Base-by-base conservation (phyloP, 2,113 vertebrate species). In the Panurus biarmicus region DNA sequence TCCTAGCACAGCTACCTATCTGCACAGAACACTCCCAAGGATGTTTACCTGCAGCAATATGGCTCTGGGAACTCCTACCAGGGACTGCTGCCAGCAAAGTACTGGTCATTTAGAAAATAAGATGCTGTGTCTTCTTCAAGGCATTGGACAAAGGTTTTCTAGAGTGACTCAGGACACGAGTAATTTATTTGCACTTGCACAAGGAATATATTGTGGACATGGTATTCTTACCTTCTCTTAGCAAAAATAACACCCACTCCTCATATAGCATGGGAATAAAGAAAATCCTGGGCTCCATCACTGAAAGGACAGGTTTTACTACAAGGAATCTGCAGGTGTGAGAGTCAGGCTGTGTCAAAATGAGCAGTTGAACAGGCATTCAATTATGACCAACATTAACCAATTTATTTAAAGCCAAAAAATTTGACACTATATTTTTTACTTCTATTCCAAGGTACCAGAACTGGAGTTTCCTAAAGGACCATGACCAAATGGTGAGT, bases 381-480 rank as follows among this genome's bases (percentile, higher is more conserved):
- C 45, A 72, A 7, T 71, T 74, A 69, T 1, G 1, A 83, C 18
- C 40, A 81, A 35, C n/a, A 64, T 14, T 28, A 61, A 36, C 15
- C 76, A 58, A 50, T 85, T 71, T 57, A 83, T 60, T 56, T 65
- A 48, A 84, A 87, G 50, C 48, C 23, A 83, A 29, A 79, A 48
- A n/a, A 70, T 3, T 22, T 89, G 33, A 82, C 31, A 24, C 24
- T 50, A 10, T 13, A 48, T 83, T 91, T 94, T 57, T 47, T 9
- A 15, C 53, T 89, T 95, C 78, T 91, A 72, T 93, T 91, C 58
- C 64, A 97, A 99, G 99, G 98, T 95, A 98, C 82, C 97, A 98
- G 93, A 98, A 98, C 28, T 99, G 98, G 98, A 97, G 95, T 80
- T 98, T 99, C 94, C 97, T 99, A 57, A 98, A 95, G 77, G 96